Conservation (phyloP, 2,113 vertebrate species). For the Pterophyllum scalare region DNA sequence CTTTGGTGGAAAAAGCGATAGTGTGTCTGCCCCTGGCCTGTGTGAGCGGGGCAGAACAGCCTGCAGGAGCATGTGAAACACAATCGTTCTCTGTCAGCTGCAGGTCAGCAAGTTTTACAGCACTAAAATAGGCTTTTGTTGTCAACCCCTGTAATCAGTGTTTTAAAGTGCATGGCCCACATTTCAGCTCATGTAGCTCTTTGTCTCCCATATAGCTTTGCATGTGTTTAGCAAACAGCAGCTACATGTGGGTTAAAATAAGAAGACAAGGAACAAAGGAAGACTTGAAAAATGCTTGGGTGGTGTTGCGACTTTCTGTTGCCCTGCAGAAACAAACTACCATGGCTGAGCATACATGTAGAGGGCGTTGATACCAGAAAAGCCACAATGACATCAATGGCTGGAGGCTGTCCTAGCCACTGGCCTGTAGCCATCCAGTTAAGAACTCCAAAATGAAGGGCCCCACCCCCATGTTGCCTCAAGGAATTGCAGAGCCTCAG, state of each 20-base stretch:
- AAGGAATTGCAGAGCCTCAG: constrained; percentile 17
- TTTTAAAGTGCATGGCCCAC: constrained; percentile 18
- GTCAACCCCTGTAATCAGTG: constrained; percentile 49
- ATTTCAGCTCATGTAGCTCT: constrained; percentile 5
- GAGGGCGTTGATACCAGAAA: constrained; percentile 65
- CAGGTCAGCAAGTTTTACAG: constrained; percentile 70
- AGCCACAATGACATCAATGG: constrained; percentile 64
- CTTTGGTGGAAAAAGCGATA: constrained; percentile 61
- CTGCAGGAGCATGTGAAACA: constrained; percentile 78
- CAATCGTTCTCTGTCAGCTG: constrained; percentile 74
- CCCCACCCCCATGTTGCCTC: constrained; percentile 49
- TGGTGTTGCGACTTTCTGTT: constrained; percentile 18
- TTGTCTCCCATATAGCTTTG: constrained; percentile 7
- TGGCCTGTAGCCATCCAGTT: constrained; percentile 53
- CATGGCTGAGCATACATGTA: constrained; percentile 42
- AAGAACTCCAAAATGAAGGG: constrained; percentile 38
- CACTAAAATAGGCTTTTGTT: constrained; percentile 62
- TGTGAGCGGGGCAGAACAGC: constrained; percentile 36
- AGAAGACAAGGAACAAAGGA: constrained; percentile 15
- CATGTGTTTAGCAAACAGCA: constrained; percentile 9
- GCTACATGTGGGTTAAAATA: constrained; percentile 6
- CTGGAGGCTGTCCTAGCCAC: constrained; percentile 56
- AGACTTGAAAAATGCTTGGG: background rate
- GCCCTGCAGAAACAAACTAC: constrained; percentile 46
- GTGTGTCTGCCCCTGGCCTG: constrained; percentile 44